Evolutionary conservation across 2,888 invertebrate genomes (phyloP).

Genomic region (Drosophila glabriapex): DNA sequence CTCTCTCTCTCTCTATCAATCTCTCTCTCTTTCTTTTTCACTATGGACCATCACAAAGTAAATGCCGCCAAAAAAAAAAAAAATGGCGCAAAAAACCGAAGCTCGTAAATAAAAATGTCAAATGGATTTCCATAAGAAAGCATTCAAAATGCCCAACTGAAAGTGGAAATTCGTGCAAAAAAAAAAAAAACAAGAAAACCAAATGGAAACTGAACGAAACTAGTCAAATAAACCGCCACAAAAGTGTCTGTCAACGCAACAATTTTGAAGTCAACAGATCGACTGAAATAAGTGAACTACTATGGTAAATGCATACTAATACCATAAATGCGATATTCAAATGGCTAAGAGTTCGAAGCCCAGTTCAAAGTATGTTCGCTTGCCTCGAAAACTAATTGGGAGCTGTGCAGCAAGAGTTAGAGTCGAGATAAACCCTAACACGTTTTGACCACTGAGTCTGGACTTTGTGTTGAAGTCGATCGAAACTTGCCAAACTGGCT

Average conservation of each 20-base stretch:
- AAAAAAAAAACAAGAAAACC: conserved; percentile 1
- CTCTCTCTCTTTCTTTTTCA: not conserved
- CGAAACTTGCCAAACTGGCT: conserved; percentile 79
- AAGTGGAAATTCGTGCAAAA: conserved; percentile 50
- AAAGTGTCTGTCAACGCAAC: conserved; percentile 43
- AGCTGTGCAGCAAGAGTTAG: conserved; percentile 18
- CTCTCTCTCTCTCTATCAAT: not conserved
- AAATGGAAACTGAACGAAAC: conserved; percentile 33
- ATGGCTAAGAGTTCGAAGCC: conserved; percentile 19
- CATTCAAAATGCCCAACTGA: conserved; percentile 51
- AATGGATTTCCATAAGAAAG: conserved; percentile 73
- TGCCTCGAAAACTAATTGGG: conserved; percentile 37
- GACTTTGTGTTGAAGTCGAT: conserved; percentile 54
- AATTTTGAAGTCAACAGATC: conserved; percentile 41
- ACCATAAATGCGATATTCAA: conserved; percentile 34
- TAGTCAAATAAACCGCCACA: conserved; percentile 33
- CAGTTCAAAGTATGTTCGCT: conserved; percentile 41
- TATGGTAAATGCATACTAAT: not conserved
- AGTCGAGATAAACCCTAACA: conserved; percentile 59
- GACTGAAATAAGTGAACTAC: conserved; percentile 56
- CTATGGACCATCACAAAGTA: conserved; percentile 17
- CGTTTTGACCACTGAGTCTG: conserved; percentile 61
- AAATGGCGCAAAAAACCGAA: conserved; percentile 46
- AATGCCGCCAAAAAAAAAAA: conserved; percentile 40
- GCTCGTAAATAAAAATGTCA: conserved; percentile 75